A percentile compares a stretch with the other conserved stretches of the same genome.
Conservation (phyloP, 2,113 vertebrate genomes). For the Andinoacara biseriatus region DNA sequence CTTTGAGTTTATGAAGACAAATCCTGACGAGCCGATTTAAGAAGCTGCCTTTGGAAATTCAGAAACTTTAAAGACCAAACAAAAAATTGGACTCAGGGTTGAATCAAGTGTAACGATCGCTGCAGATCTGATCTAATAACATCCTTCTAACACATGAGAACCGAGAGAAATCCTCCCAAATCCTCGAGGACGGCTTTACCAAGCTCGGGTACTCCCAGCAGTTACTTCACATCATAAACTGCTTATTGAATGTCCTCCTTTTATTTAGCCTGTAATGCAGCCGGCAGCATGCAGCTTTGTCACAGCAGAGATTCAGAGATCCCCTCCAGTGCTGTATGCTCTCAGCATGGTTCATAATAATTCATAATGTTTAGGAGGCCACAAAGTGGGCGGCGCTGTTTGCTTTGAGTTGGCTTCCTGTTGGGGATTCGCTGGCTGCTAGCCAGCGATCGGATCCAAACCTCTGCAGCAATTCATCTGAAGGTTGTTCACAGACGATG, state of each 20-base stretch:
- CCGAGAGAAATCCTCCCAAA: not conserved
- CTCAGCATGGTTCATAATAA: not conserved
- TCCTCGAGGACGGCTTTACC: not conserved
- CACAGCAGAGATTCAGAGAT: not conserved
- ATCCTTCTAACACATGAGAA: too few relatives aligned
- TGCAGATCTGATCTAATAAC: too few relatives aligned
- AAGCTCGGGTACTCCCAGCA: not conserved
- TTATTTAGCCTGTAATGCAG: not conserved
- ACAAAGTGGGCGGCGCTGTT: constrained; percentile 16
- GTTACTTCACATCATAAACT: not conserved
- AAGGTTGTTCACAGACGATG: not conserved
- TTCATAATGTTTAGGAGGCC: not conserved
- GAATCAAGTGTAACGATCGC: too few relatives aligned
- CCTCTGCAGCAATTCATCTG: not conserved
- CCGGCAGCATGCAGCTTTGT: not conserved
- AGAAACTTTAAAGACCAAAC: too few relatives aligned
- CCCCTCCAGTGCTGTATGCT: not conserved
- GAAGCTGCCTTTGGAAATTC: too few relatives aligned
- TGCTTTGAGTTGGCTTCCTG: constrained; percentile 31
- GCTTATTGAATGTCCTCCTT: not conserved
- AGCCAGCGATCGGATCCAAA: constrained; percentile 17
- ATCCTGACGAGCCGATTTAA: too few relatives aligned
- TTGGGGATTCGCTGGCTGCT: not conserved
- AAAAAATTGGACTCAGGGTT: too few relatives aligned
- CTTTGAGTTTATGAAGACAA: too few relatives aligned